These are phyloP conservation scores for Limanda limanda DNA, from an alignment of 2,113 vertebrate species.

Conservation along the genomic window DNA sequence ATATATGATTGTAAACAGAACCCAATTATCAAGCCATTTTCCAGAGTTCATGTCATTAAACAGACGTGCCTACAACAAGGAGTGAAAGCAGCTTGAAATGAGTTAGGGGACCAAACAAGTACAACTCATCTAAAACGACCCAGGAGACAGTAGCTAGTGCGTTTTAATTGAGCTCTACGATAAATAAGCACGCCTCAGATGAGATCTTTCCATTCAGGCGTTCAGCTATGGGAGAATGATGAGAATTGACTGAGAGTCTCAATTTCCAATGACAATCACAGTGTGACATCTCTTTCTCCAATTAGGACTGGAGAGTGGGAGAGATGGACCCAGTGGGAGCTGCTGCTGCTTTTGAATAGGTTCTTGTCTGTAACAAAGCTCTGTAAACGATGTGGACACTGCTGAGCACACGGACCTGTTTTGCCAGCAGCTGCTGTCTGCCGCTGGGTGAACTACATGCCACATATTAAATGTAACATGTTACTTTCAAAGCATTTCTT, in stretches of 20 bases:
- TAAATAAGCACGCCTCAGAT: conserved; percentile 71
- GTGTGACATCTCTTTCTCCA: conserved; percentile 70
- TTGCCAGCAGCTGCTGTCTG: conserved; percentile 33
- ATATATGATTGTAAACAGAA: no score
- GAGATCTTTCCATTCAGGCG: conserved; percentile 51
- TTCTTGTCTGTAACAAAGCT: conserved; percentile 56
- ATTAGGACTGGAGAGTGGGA: conserved; percentile 60
- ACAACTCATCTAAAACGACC: conserved; percentile 50
- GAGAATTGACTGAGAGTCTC: conserved; percentile 73
- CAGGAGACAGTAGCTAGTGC: conserved; percentile 39
- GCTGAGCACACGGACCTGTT: conserved; percentile 42
- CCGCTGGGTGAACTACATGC: conserved; percentile 40
- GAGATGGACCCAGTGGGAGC: conserved; percentile 68
- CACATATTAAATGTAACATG: conserved; percentile 12
- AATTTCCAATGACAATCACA: conserved; percentile 76
- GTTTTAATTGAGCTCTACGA: conserved; percentile 71
- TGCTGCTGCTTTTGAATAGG: conserved; percentile 63
- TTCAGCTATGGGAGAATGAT: conserved; percentile 71
- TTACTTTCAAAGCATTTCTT: conserved; percentile 32
- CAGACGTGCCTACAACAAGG: conserved; percentile 7
- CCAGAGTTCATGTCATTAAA: no score
- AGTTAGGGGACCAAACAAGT: conserved; percentile 20
- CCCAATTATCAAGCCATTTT: no score
- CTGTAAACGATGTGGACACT: conserved; percentile 54
- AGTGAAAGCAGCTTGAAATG: conserved; percentile 3